These are phyloP conservation scores for Lepus americanus DNA, from an alignment of 2,113 vertebrate genomes.

Conservation along the genomic window DNA sequence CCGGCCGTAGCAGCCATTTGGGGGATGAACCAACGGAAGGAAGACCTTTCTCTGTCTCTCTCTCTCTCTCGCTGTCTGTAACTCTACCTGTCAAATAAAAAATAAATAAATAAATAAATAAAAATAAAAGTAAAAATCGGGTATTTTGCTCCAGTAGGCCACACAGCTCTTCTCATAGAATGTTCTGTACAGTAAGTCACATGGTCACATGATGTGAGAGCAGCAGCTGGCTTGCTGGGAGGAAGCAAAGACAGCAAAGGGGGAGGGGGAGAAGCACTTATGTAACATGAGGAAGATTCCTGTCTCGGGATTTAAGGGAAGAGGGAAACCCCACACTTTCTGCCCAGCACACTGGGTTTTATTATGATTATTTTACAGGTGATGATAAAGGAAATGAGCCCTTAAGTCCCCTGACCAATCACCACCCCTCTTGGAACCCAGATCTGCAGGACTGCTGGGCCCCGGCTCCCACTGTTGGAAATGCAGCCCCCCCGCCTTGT, in stretches of 20 bases:
- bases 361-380: slow-evolving; percentile 23
- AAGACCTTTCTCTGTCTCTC: too few relatives aligned
- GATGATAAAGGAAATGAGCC: not conserved
- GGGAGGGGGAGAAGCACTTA: not conserved
- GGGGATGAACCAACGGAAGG: too few relatives aligned
- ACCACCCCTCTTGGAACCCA: not conserved
- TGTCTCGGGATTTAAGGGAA: not conserved
- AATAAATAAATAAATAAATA: too few relatives aligned
- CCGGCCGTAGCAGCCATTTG: too few relatives aligned
- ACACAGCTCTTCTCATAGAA: not conserved
- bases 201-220: not conserved
- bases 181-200: slow-evolving; percentile 3
- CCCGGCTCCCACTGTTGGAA: not conserved
- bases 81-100: too few relatives aligned
- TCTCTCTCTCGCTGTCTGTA: too few relatives aligned
- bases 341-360: not conserved
- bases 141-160: not conserved
- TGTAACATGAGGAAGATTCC: not conserved
- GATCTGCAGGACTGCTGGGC: not conserved
- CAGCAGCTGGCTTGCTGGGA: not conserved
- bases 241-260: not conserved
- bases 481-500: not conserved
- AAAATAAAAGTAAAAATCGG: not conserved
- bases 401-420: not conserved
- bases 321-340: not conserved